A percentile compares a stretch with the other conserved stretches of the same genome.
phyloP scores from a whole-genome alignment of 2,888 invertebrate genomes.

The Nudaria mundana region DNA sequence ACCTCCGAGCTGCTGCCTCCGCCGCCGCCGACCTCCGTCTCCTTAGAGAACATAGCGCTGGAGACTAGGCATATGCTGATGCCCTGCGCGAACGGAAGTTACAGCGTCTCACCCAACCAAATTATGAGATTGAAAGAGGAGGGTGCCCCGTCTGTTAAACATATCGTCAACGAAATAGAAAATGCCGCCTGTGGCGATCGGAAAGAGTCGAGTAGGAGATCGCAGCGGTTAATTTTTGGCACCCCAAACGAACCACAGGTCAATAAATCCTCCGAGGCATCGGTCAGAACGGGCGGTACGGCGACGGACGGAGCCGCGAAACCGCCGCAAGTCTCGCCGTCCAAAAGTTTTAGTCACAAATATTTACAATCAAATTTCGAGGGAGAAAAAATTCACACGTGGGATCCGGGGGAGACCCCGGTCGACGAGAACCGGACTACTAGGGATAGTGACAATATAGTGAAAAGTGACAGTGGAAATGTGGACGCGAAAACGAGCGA shows the following conservation, averaged over 20 bases:
- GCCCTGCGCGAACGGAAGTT: slow-evolving; percentile 92
- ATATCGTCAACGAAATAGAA: slow-evolving; percentile 88
- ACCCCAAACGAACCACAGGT: slow-evolving; percentile 38
- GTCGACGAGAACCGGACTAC: slow-evolving; percentile 51
- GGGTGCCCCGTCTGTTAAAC: slow-evolving; percentile 83
- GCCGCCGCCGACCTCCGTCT: slow-evolving; percentile 83
- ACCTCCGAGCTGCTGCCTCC: slow-evolving; percentile 82
- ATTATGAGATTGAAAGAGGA: slow-evolving; percentile 90
- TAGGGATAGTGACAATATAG: slow-evolving; percentile 66
- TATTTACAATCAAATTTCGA: slow-evolving; percentile 50
- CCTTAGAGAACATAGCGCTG: slow-evolving; percentile 84
- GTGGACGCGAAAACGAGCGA: slow-evolving; percentile 67
- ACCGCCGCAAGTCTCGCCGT: slow-evolving; percentile 47
- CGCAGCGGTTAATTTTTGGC: slow-evolving; percentile 52
- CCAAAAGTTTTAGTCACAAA: slow-evolving; percentile 51
- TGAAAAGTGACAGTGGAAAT: slow-evolving; percentile 77
- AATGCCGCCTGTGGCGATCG: slow-evolving; percentile 62
- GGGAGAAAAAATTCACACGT: slow-evolving; percentile 81
- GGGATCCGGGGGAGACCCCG: slow-evolving; percentile 84
- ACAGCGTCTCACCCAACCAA: slow-evolving; percentile 95
- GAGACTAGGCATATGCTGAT: slow-evolving; percentile 89
- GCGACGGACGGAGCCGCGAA: slow-evolving; percentile 29
- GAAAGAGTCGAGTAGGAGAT: slow-evolving; percentile 46
- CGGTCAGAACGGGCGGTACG: slow-evolving; percentile 20
- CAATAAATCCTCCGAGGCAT: slow-evolving; percentile 34